Percentiles rank a stretch among this genome's conserved stretches.
phyloP scores from a whole-genome alignment of 2,113 vertebrate species.

The Ceyx cyanopectus region DNA sequence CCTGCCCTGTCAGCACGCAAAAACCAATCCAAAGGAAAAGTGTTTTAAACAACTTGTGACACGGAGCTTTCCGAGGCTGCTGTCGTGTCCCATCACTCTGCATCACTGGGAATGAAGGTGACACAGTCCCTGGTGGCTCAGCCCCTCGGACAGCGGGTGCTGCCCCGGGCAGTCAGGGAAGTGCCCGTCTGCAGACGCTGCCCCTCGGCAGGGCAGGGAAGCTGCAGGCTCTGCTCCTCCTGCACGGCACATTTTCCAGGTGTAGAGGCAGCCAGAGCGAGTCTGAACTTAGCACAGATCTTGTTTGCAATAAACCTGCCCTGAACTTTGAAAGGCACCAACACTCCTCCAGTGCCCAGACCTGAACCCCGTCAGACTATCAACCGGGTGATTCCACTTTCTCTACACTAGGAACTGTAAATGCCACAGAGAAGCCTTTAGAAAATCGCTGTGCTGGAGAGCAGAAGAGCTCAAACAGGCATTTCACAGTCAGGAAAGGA shows the following conservation, averaged over 20 bases:
- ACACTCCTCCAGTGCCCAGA: neutral
- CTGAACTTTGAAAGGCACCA: neutral
- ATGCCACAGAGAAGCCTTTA: neutral
- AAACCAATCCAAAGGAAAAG: fast-evolving
- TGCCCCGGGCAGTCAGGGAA: neutral
- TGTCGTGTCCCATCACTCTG: neutral
- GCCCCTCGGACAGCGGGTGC: neutral
- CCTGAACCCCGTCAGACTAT: neutral
- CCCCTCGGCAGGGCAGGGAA: fast-evolving
- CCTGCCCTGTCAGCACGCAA: neutral
- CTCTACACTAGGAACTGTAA: neutral
- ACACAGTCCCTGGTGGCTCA: neutral
- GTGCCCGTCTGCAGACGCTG: neutral
- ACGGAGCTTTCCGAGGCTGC: neutral
- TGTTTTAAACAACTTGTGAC: neutral
- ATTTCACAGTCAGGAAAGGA: neutral
- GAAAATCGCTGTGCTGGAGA: neutral
- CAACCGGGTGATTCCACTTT: neutral
- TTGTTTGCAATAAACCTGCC: neutral
- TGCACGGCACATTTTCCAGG: neutral
- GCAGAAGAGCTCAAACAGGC: neutral
- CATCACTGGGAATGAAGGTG: neutral
- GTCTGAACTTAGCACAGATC: neutral
- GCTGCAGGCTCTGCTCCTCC: neutral
- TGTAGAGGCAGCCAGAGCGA: neutral